These are phyloP conservation scores for Heliconius nattereri DNA, from an alignment of 1,140 invertebrate genomes.

Conservation along the genomic window DNA sequence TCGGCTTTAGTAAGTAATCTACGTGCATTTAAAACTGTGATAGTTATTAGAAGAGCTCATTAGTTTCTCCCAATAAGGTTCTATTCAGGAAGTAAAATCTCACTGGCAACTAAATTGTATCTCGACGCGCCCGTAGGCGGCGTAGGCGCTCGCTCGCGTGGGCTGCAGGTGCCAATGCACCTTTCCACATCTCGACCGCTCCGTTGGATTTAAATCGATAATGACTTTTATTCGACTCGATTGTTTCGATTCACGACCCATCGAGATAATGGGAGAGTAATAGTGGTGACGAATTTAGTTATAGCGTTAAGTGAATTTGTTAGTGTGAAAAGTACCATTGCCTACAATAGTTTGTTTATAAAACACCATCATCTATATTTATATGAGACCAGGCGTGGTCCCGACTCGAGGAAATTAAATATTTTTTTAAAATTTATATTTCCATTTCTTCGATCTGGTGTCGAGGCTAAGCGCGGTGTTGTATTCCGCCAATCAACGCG, in stretches of 20 bases:
- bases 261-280: slow-evolving; percentile 16
- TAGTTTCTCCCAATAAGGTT: slow-evolving; percentile 20
- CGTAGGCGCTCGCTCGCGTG: slow-evolving; percentile 64
- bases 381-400: not conserved
- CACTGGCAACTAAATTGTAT: slow-evolving; percentile 32
- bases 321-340: not conserved
- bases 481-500: no score
- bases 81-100: slow-evolving; percentile 35
- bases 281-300: slow-evolving; percentile 6
- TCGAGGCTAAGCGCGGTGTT: no score
- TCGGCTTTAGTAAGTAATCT: not conserved
- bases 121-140: slow-evolving; percentile 48
- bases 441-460: no score
- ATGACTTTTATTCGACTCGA: slow-evolving; percentile 27
- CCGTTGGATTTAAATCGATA: slow-evolving; percentile 36
- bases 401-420: no score
- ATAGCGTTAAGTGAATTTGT: not conserved
- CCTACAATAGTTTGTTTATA: not conserved
- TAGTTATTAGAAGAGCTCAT: slow-evolving; percentile 4
- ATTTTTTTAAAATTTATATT: no score
- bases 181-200: slow-evolving; percentile 57
- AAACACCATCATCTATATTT: not conserved
- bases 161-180: slow-evolving; percentile 72
- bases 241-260: slow-evolving; percentile 35
- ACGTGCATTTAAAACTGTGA: not conserved